Base-by-base conservation (phyloP, 2,888 invertebrate genomes). In the Anoncus sp. region DNA sequence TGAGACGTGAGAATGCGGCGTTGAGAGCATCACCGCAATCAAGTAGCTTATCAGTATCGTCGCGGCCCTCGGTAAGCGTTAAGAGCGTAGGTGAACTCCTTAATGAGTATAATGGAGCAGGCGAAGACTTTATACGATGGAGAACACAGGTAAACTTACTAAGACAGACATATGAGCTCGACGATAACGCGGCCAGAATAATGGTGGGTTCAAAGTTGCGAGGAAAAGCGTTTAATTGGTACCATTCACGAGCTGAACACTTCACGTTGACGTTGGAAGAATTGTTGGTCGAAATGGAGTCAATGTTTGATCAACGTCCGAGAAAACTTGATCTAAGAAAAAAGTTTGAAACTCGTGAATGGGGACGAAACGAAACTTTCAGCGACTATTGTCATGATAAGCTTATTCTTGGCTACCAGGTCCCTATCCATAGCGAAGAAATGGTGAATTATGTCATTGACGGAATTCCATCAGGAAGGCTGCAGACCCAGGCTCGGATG, bases 321-420 rank as follows among this genome's bases (percentile, higher is more conserved):
- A 40, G 12, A 0, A 55, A 55, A 55, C 3, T 79, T n/a, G 38
- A 62, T 12, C 31, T 77, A 18, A 38, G 79, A 5, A 62, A 60
- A 31, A 63, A 63, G 45, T 79, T 81, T 18, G 77, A 81, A 16
- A 43, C 53, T 0, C 40, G 79, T 6, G 45, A 20, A 22, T 82
- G 82, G 81, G 55, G 69, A n/a, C 6, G 9, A 20, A 40, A 7
- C 12, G 77, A 79, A 35, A 59, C 73, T 3, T 82, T 79, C 43
- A 62, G 67, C 51, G 79, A 77, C 43, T 82, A 82, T 66, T 67
- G 31, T 27, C 77, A 81, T 20, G 70, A 73, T 18, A 81, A 81
- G 40, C 60, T 78, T 3, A 70, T 79, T 27, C 53, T 81, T 10
- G 75, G 65, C 0, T 81, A 81, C 40, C 47, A 49, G 3, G 65